Conservation (phyloP, 2,888 invertebrate genomes). For the Drosophila gaucha region DNA sequence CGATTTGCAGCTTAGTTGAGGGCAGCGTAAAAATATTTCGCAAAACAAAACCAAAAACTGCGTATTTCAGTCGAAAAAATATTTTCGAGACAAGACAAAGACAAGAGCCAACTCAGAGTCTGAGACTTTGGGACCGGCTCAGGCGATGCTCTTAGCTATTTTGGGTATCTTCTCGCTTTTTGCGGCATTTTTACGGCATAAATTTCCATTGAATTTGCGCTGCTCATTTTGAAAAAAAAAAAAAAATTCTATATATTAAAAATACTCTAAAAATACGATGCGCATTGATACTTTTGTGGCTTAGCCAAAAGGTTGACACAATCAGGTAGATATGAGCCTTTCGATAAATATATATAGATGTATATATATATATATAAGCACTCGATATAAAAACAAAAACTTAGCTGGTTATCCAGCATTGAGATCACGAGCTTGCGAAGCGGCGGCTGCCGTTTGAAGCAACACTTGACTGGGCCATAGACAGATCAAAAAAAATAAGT, state of each 20-base stretch:
- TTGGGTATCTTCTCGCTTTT: conserved; percentile 51
- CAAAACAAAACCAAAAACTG: conserved; percentile 30
- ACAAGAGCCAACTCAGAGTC: background rate
- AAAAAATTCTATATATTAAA: conserved; percentile 10
- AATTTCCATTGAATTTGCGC: conserved; percentile 80
- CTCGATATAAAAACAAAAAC: conserved; percentile 28
- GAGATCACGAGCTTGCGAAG: conserved; percentile 42
- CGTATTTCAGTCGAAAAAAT: conserved; percentile 60
- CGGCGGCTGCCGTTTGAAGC: conserved; percentile 72
- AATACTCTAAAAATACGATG: conserved; percentile 14
- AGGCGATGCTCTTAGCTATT: conserved; percentile 37
- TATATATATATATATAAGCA: conserved; percentile 11
- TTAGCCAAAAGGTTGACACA: conserved; percentile 71
- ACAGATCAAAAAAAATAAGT: conserved; percentile 12
- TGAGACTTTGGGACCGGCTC: conserved; percentile 3
- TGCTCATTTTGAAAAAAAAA: conserved; percentile 22
- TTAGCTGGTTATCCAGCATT: too few species aligned
- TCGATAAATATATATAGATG: conserved; percentile 8
- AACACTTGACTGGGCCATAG: conserved; percentile 66
- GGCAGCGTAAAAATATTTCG: conserved; percentile 59
- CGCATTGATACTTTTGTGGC: conserved; percentile 54
- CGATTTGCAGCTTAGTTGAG: conserved; percentile 80
- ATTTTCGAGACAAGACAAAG: conserved; percentile 28
- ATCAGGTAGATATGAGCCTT: conserved; percentile 69
- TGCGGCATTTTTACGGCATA: conserved; percentile 72